Evolutionary conservation across 2,888 invertebrate genomes (phyloP).

Genomic region (Galeruca laticollis): DNA sequence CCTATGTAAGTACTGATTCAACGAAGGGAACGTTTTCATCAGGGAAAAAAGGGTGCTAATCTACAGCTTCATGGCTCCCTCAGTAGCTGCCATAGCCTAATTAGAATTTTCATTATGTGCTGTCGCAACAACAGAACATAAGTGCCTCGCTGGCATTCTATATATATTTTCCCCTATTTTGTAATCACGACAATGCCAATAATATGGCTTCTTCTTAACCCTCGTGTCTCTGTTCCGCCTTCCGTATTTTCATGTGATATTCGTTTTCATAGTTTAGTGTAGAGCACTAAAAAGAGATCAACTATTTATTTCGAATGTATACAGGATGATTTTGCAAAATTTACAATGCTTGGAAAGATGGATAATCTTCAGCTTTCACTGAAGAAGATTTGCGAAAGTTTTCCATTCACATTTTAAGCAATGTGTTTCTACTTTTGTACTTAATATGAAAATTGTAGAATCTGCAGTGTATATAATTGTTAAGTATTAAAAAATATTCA

Average conservation of each 20-base stretch:
- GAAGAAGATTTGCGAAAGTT: no score
- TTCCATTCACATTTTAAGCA: no score
- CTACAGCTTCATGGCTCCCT: slow-evolving; percentile 37
- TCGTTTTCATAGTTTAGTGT: background rate
- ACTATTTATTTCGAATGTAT: background rate
- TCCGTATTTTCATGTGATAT: slow-evolving; percentile 6
- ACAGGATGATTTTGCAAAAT: slow-evolving; percentile 14
- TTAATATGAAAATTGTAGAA: no score
- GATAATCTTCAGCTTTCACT: no score
- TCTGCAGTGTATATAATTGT: no score
- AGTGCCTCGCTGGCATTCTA: slow-evolving; percentile 29
- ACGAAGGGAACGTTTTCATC: slow-evolving; percentile 41
- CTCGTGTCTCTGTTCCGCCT: slow-evolving; percentile 10
- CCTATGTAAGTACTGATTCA: slow-evolving; percentile 4
- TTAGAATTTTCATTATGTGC: slow-evolving; percentile 53
- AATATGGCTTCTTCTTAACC: slow-evolving; percentile 22
- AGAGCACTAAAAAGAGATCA: slow-evolving; percentile 4
- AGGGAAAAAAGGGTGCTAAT: slow-evolving; percentile 39
- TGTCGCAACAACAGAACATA: slow-evolving; percentile 22
- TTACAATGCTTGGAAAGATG: no score
- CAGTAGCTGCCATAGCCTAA: slow-evolving; percentile 42
- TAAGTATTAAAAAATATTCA: no score
- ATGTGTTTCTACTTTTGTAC: no score
- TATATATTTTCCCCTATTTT: slow-evolving; percentile 31
- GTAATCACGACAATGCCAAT: slow-evolving; percentile 29